phyloP scores from a whole-genome alignment of 2,113 vertebrate genomes.

The Leptodactylus fuscus region DNA sequence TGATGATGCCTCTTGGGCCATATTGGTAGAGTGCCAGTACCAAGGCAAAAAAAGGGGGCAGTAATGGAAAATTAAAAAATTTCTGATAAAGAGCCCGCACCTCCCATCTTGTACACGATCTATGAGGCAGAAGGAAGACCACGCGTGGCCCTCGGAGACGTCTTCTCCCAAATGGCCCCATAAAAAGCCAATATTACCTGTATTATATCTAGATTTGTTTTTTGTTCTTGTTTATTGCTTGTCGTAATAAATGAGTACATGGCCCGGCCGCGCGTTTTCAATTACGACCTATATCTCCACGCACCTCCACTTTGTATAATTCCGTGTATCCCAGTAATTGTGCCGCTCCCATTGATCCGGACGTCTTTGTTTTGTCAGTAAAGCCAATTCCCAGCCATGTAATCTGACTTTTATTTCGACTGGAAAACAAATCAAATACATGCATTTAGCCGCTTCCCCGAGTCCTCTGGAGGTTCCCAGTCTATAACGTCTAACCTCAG shows the following conservation, averaged over 20 bases:
- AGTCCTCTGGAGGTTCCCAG: slow-evolving; percentile 34
- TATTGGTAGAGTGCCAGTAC: no score
- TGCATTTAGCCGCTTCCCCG: slow-evolving; percentile 35
- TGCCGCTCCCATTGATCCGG: background rate
- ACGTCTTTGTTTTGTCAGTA: slow-evolving; percentile 35
- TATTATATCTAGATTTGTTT: no score
- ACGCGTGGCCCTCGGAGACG: no score
- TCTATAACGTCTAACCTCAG: slow-evolving; percentile 57
- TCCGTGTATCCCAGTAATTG: slow-evolving; percentile 18
- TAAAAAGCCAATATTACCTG: no score
- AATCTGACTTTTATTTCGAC: slow-evolving; percentile 34
- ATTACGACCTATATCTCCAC: background rate
- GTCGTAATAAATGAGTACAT: background rate
- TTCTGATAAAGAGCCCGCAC: no score
- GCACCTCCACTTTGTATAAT: slow-evolving; percentile 7
- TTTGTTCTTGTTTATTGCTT: background rate
- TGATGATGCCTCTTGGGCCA: no score
- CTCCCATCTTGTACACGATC: no score
- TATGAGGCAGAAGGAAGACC: no score
- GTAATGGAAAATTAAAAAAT: no score
- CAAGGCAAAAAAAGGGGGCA: no score
- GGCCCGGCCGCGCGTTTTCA: background rate
- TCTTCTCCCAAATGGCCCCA: no score
- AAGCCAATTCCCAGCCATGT: slow-evolving; percentile 35
- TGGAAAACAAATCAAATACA: slow-evolving; percentile 54